These are phyloP conservation scores for Colletes collaris DNA, from an alignment of 2,888 invertebrate species.

Conservation along the genomic window DNA sequence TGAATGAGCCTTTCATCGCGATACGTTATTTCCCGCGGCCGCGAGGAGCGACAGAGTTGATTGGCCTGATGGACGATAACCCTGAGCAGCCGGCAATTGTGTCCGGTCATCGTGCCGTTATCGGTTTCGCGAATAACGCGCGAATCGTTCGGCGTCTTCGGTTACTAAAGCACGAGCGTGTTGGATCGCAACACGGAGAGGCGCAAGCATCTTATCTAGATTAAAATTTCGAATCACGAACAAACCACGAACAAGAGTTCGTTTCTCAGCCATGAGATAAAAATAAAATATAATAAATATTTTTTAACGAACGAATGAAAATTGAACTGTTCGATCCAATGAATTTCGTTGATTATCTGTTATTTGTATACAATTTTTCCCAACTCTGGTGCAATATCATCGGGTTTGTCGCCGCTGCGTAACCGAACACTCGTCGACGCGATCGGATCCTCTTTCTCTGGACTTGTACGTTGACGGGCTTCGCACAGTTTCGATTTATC, in stretches of 20 bases:
- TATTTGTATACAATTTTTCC: too few species aligned
- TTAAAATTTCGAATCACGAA: too few species aligned
- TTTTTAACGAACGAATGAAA: too few species aligned
- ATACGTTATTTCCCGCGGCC: conserved; percentile 49
- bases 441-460: conserved; percentile 81
- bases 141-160: conserved; percentile 62
- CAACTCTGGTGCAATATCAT: conserved; percentile 6
- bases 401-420: conserved; percentile 55
- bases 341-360: too few species aligned
- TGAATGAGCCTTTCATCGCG: conserved; percentile 30
- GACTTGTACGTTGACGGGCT: conserved; percentile 73
- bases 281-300: too few species aligned
- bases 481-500: conserved; percentile 81
- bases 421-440: conserved; percentile 68
- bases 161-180: too few species aligned
- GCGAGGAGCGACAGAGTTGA: conserved; percentile 74
- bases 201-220: too few species aligned
- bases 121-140: conserved; percentile 74
- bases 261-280: too few species aligned
- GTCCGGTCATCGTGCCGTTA: conserved; percentile 81
- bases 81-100: conserved; percentile 81
- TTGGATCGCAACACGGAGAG: not conserved
- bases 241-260: too few species aligned
- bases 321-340: too few species aligned
- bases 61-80: conserved; percentile 82